Evolutionary conservation across 2,113 vertebrate genomes (phyloP), one percentile per base, ranked within the genome.

Genomic region (Actinemys pallida): DNA sequence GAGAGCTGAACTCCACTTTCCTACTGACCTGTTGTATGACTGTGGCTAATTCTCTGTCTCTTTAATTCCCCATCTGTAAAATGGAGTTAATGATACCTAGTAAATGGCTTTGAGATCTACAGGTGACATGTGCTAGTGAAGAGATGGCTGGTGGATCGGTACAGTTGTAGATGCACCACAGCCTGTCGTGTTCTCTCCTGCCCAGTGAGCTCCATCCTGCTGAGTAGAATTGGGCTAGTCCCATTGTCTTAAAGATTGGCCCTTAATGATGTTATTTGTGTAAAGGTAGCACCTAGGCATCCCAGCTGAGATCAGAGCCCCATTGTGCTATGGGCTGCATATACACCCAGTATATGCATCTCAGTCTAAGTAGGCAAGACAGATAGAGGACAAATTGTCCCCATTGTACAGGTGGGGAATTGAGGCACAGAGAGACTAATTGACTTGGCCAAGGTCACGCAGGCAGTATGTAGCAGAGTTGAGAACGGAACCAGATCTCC

Each of bases 401-500:
- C 3, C 91, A 50, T 49, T 56, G 62, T 4, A 16, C 42, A 20
- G 35, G 79, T 12, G 8, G 78, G 88, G 89, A 96, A 92, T 92
- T 78, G 91, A 96, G 94, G 88, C 92, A 96, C 72, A 45, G 39
- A 81, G 19, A 72, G 65, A 82, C 0, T 0, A 0, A 1, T 17
- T 0, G 0, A 8, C 76, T 22, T 20, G 50, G 3, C 80, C 53
- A 49, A 29, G 19, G 81, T 47, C 52, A 47, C 0, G 3, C 27
- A 20, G 5, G 31, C 82, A 45, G 27, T 11, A 1, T 0, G 16
- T 1, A 1, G 20, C 0, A 6, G 22, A 27, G 57, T 35, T 9
- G 42, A 56, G 56, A 81, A 91, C n/a, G 57, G 20, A 90, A 45
- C n/a, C n/a, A 39, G 10, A 4, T 29, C 69, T 4, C 47, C 50